Evolutionary conservation across 2,797 vertebrate genomes (phyloP), one percentile per base, ranked within the genome.

Genomic region (Poecilia picta): DNA sequence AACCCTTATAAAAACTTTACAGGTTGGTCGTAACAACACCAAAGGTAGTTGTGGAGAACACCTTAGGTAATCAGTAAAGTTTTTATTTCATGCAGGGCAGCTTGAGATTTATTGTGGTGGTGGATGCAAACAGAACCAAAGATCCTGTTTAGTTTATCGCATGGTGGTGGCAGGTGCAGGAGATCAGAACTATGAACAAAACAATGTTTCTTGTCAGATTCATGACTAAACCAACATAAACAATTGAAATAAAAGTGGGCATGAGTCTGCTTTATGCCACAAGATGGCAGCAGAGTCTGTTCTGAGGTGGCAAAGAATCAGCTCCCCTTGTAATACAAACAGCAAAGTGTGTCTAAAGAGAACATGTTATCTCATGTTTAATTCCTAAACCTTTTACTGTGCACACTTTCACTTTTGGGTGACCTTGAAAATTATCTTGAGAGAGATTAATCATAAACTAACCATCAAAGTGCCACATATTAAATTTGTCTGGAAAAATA

Each of bases 281-380:
- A 31, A 91, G 93, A 88, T 89, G 93, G 89, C 89, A 92, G 88
- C 81, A 70, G 4, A 89, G 84, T 20, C 74, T 72, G 1, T 74
- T 79, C 5, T 68, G 5, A 76, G 41, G n/a, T 53, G 78, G 55
- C 3, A 2, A 2, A 8, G 7, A n/a, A 46, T 2, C n/a, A 31
- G 11, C 5, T 20, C 3, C 36, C 20, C 15, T 18, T 45, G 68
- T 28, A 45, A 45, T 15, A 13, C 39, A 43, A 45, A 70, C 23
- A 70, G 25, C 23, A 70, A 45, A 36, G 13, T 39, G 5, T 15
- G 25, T 71, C 25, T 45, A 25, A 45, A 28, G 12, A 46, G 1
- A 25, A 25, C 12, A 2, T 49, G 5, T 25, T 7, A 23, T 36
- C 33, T 55, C 4, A 18, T 43, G 43, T 25, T 28, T 16, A 23